phyloP scores from a whole-genome alignment of 2,888 invertebrate genomes.

The Lasius fuliginosus region DNA sequence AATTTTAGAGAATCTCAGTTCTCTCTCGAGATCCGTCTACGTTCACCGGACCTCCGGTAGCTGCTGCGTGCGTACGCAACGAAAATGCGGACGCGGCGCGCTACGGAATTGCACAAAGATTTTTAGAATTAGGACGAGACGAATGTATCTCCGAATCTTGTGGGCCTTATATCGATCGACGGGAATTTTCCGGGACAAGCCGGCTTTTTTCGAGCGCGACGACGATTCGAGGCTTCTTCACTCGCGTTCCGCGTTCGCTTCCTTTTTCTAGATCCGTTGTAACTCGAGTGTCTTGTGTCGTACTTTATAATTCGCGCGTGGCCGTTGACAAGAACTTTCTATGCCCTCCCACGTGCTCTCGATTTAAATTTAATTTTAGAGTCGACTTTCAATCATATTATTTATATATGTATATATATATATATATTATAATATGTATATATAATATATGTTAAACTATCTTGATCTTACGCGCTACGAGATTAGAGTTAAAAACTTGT shows the following conservation, averaged over 20 bases:
- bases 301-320: conserved; percentile 54
- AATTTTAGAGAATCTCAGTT: background rate
- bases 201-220: conserved; percentile 31
- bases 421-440: conserved; percentile 62
- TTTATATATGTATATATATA: conserved; percentile 51
- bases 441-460: conserved; percentile 76
- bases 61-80: background rate
- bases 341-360: conserved; percentile 57
- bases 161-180: conserved; percentile 48
- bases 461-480: conserved; percentile 82
- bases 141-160: conserved; percentile 54
- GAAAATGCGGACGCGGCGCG: conserved; percentile 19
- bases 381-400: conserved; percentile 84
- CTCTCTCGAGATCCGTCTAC: background rate
- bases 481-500: conserved; percentile 83
- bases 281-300: conserved; percentile 70
- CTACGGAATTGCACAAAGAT: conserved; percentile 38
- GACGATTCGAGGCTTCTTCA: conserved; percentile 65
- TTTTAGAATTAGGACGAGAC: conserved; percentile 53
- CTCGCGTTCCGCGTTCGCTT: conserved; percentile 63
- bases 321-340: conserved; percentile 62
- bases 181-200: conserved; percentile 53
- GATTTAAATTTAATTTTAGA: conserved; percentile 84
- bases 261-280: conserved; percentile 64
- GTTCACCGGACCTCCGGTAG: background rate